Conservation (phyloP, 2,888 invertebrate genomes). For the Phortica okadai region DNA sequence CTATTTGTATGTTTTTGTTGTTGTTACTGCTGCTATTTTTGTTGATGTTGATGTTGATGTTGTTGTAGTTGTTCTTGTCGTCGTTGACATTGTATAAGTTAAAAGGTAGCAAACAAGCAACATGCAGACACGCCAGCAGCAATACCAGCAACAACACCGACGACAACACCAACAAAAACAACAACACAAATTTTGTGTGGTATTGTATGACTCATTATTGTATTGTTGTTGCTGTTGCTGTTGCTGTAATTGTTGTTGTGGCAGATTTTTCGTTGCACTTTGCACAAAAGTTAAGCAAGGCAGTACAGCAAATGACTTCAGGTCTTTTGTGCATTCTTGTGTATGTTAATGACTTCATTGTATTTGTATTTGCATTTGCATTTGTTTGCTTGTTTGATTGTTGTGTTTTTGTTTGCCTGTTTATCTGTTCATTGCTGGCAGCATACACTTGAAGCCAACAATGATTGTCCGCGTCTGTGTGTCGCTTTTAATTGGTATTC, state of each 20-base stretch:
- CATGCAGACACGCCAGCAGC: conserved; percentile 25
- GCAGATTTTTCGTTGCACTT: neutral
- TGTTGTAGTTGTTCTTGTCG: conserved; percentile 17
- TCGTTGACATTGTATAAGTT: conserved; percentile 18
- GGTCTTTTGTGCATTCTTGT: conserved; percentile 19
- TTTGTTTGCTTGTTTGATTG: conserved; percentile 8
- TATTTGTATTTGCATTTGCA: conserved; percentile 9
- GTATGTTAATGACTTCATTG: conserved; percentile 17
- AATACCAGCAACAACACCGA: conserved; percentile 7
- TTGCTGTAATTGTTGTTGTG: neutral
- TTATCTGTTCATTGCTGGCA: conserved; percentile 9
- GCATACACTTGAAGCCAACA: conserved; percentile 26
- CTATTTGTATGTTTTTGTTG: neutral
- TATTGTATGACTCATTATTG: conserved; percentile 18
- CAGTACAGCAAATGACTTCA: conserved; percentile 15
- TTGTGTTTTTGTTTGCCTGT: conserved; percentile 23
- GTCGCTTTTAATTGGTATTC: conserved; percentile 16
- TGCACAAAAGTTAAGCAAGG: neutral
- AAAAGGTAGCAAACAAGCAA: conserved; percentile 5
- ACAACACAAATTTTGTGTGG: neutral
- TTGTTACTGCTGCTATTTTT: neutral
- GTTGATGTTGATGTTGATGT: conserved; percentile 12
- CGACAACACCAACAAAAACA: conserved; percentile 7
- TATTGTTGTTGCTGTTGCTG: conserved; percentile 8
- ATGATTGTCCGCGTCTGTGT: conserved; percentile 13